Conservation (phyloP, 2,797 vertebrate species). For the Tarsius wallacei region DNA sequence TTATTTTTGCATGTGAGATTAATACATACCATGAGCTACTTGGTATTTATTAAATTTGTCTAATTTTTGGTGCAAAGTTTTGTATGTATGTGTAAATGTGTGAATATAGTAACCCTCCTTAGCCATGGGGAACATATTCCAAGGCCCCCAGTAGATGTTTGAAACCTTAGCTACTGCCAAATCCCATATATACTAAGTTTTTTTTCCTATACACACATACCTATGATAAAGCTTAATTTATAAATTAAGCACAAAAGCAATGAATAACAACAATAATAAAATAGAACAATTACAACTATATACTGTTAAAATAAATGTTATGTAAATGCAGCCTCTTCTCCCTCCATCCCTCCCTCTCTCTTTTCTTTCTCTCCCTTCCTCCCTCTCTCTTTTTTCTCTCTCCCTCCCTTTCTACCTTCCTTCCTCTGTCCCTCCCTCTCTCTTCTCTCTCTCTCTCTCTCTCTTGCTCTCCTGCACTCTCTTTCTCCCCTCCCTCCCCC, state of each 20-base stretch:
- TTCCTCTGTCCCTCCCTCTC: neutral
- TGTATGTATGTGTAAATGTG: no score
- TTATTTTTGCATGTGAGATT: constrained; percentile 38
- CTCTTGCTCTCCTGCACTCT: neutral
- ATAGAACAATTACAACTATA: neutral
- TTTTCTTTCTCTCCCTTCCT: neutral
- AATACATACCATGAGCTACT: constrained; percentile 26
- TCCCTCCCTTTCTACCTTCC: neutral
- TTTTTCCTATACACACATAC: neutral
- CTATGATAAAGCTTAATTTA: neutral
- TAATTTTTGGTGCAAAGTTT: neutral
- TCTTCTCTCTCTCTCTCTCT: neutral
- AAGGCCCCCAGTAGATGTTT: neutral
- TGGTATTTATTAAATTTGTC: neutral
- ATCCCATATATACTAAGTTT: neutral
- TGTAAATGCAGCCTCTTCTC: neutral
- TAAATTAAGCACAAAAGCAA: neutral
- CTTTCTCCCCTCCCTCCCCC: no score
- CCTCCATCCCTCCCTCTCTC: neutral
- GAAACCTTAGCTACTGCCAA: neutral
- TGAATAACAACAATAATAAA: neutral
- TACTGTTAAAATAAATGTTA: neutral
- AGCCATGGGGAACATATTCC: neutral
- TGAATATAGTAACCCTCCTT: neutral
- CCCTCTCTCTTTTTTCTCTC: neutral